Conservation (phyloP, 2,888 invertebrate genomes). For the Galeopsomyia nigrocyanea region DNA sequence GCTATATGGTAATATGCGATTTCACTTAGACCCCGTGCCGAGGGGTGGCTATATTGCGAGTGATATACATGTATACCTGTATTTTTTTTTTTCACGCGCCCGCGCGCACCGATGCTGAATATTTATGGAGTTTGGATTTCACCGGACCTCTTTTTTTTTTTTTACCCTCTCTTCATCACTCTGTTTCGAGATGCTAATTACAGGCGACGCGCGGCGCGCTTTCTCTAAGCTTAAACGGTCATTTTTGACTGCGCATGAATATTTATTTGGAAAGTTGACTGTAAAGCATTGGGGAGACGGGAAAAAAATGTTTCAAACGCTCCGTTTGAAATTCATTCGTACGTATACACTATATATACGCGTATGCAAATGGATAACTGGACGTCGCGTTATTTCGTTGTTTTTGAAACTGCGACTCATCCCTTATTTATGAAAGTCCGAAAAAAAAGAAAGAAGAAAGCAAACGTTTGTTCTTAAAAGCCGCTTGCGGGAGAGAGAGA, state of each 20-base stretch:
- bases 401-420: too few species aligned
- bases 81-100: not conserved
- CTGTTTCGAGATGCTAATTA: slow-evolving; percentile 18
- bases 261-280: slow-evolving; percentile 22
- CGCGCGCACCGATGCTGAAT: not conserved
- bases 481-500: too few species aligned
- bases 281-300: not conserved
- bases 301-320: not conserved
- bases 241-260: slow-evolving; percentile 25
- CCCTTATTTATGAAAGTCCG: slow-evolving; percentile 2
- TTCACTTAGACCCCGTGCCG: too few species aligned
- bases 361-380: too few species aligned
- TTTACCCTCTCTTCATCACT: not conserved
- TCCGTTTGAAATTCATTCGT: not conserved
- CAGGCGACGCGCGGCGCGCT: not conserved
- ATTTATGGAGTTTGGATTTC: slow-evolving; percentile 12
- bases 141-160: not conserved
- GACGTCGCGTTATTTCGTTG: too few species aligned
- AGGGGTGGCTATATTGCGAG: not conserved
- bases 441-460: slow-evolving; percentile 3
- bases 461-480: too few species aligned
- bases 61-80: not conserved
- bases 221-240: slow-evolving; percentile 1
- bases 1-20: too few species aligned
- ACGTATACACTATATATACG: too few species aligned